Conservation (phyloP, 1,140 invertebrate genomes). For the Leptinotarsa texana region DNA sequence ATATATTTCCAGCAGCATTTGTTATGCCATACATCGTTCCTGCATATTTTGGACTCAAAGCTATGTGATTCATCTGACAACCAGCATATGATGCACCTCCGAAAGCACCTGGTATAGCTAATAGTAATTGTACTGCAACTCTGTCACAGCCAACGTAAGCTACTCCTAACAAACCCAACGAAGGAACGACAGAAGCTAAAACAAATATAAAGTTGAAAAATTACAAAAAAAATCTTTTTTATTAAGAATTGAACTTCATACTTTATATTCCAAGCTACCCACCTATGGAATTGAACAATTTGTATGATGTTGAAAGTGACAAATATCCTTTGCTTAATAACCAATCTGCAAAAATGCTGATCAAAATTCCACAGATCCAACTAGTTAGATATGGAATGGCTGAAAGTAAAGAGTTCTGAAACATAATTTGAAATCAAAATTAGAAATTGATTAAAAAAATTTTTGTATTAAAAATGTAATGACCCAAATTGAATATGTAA, state of each 20-base stretch:
- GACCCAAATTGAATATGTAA: no score
- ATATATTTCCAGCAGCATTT: slow-evolving; percentile 84
- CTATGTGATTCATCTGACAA: slow-evolving; percentile 87
- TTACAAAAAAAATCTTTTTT: no score
- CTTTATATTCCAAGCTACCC: slow-evolving; percentile 33
- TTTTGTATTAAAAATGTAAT: no score
- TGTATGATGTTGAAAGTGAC: slow-evolving; percentile 69
- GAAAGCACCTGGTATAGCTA: slow-evolving; percentile 72
- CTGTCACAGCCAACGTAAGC: slow-evolving; percentile 78
- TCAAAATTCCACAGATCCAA: slow-evolving; percentile 72
- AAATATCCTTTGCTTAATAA: slow-evolving; percentile 66
- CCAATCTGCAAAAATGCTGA: slow-evolving; percentile 73
- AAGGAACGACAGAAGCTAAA: slow-evolving; percentile 70
- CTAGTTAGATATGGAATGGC: slow-evolving; percentile 78
- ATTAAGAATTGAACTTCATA: no score
- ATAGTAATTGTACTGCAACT: slow-evolving; percentile 69
- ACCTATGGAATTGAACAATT: slow-evolving; percentile 76
- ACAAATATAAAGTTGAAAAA: slow-evolving; percentile 13
- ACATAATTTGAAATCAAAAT: slow-evolving; percentile 26
- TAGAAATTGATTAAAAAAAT: no score
- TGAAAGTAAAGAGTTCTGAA: slow-evolving; percentile 76
- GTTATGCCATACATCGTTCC: slow-evolving; percentile 88
- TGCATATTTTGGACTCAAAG: slow-evolving; percentile 81
- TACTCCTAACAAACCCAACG: slow-evolving; percentile 73
- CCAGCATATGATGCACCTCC: slow-evolving; percentile 76